Evolutionary conservation across 1,140 invertebrate genomes (phyloP), one percentile per base, ranked within the genome.

Genomic region (Myzus persicae): DNA sequence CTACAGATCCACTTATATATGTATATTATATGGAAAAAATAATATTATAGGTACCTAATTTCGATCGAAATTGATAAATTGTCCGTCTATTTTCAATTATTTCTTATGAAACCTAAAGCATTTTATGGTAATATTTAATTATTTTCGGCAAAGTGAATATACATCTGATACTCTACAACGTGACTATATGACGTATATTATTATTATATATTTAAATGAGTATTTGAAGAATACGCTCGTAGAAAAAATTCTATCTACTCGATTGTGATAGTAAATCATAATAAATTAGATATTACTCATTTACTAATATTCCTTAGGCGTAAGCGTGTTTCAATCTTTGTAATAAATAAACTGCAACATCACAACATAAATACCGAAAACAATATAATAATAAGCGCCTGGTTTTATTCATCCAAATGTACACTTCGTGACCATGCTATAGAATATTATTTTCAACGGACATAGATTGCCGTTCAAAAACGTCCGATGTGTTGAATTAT

Each of bases 61-160:
- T 46, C 85, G 31, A 87, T 87, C 44, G 11, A 40, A 84, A 42
- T 40, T 26, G 24, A 42, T 84, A 84, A 11, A 84, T 40, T 8
- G 36, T 42, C 22, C 20, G 22, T 84, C 82, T 84, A 84, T 84
- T 84, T 82, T 84, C 38, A 84, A 84, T 84, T 84, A 84, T 84
- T 84, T 26, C 36, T 9, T 84, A 40, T 26, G 38, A 26, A 84
- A 42, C 38, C 24, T 84, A 84, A 81, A 36, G 36, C 38, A 26
- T 44, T n/a, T 85, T 85, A 44, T 85, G 84, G 42, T 44, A 85
- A 85, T 85, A 44, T 85, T 46, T 26, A 84, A 84, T 84, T 87
- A 44, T 87, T n/a, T 87, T n/a, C 18, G 6, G 14, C 42, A 40
- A 84, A 84, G 1, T 20, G 42, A 46, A 46, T 87, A 44, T n/a